Evolutionary conservation across 2,797 vertebrate genomes (phyloP).

Genomic region (Kryptopterus vitreolus): DNA sequence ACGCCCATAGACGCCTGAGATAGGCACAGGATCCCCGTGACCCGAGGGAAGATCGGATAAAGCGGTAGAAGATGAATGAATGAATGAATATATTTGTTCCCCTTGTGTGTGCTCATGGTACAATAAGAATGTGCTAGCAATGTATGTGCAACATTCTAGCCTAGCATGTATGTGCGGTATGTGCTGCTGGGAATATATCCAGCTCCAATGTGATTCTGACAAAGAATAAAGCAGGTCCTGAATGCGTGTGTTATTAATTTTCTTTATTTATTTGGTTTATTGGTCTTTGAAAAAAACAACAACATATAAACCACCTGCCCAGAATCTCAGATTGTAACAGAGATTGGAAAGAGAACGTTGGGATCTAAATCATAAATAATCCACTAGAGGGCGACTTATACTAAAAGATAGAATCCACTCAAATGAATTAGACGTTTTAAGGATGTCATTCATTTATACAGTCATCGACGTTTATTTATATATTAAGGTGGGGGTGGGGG

Average conservation of each 20-base stretch:
- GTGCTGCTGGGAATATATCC: not conserved
- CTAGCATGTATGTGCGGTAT: not conserved
- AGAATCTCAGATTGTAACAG: not conserved
- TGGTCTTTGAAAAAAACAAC: too few relatives aligned
- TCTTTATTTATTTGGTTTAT: not conserved
- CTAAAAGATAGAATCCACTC: not conserved
- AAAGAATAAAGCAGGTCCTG: too few relatives aligned
- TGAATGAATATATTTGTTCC: too few relatives aligned
- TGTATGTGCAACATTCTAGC: too few relatives aligned
- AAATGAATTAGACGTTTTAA: not conserved
- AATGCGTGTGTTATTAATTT: not conserved
- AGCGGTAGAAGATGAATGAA: too few relatives aligned
- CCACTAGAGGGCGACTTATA: slow-evolving; percentile 29
- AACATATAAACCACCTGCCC: not conserved
- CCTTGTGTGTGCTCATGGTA: too few relatives aligned
- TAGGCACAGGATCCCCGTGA: too few relatives aligned
- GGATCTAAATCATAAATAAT: not conserved
- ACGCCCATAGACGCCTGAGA: too few relatives aligned
- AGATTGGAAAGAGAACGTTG: too few relatives aligned
- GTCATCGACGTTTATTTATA: not conserved
- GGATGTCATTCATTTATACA: not conserved
- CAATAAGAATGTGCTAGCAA: too few relatives aligned
- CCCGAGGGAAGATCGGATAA: too few relatives aligned
- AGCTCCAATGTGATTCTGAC: not conserved
- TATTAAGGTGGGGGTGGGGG: not conserved